These are phyloP conservation scores for Anser cygnoides DNA, from an alignment of 2,113 vertebrate species.

Conservation along the genomic window DNA sequence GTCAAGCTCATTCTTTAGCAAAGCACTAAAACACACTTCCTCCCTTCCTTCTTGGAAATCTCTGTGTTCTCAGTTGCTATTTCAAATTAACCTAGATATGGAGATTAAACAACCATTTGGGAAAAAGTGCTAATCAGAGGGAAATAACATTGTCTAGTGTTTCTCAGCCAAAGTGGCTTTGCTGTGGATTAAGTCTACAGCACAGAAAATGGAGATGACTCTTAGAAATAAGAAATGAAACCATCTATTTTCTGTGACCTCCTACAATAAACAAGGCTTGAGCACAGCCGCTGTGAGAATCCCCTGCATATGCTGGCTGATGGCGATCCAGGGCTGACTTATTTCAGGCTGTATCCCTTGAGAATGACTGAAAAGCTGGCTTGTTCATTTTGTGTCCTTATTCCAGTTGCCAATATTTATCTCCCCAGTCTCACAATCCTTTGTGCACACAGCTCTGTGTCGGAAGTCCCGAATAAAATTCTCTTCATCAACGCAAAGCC, in stretches of 20 bases:
- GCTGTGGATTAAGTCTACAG: constrained; percentile 37
- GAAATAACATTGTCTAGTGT: constrained; percentile 31
- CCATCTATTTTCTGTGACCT: constrained; percentile 54
- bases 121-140: constrained; percentile 31
- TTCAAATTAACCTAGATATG: constrained; percentile 59
- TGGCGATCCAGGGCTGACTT: constrained; percentile 2
- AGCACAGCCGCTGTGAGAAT: constrained; percentile 55
- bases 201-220: constrained; percentile 29
- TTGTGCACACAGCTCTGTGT: neutral
- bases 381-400: neutral
- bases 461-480: neutral
- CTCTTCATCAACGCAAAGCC: neutral
- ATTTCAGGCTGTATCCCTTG: constrained; percentile 31
- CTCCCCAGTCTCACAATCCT: neutral
- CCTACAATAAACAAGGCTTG: constrained; percentile 30
- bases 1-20: neutral
- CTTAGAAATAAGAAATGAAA: constrained; percentile 44
- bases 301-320: constrained; percentile 41
- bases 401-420: constrained; percentile 45
- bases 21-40: neutral
- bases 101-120: constrained; percentile 54
- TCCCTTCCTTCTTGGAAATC: constrained; percentile 9
- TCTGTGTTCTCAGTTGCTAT: constrained; percentile 18
- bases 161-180: constrained; percentile 47
- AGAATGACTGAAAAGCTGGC: constrained; percentile 18